Evolutionary conservation across 1,140 invertebrate species (phyloP), one percentile per base, ranked within the genome.

Genomic region (Lamellibrachia luymesi): DNA sequence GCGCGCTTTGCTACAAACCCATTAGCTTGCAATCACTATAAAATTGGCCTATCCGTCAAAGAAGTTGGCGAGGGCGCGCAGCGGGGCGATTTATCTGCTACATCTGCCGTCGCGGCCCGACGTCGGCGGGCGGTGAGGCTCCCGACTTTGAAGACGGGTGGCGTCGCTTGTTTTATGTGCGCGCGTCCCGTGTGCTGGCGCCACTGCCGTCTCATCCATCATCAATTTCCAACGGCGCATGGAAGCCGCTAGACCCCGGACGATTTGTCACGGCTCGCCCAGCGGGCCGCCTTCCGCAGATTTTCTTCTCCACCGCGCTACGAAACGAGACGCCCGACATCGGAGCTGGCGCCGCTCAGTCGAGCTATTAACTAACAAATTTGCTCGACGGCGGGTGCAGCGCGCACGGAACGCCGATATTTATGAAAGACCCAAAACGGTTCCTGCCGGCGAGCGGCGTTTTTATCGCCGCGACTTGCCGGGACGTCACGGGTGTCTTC

Each of bases 21-120:
- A 80, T 80, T 80, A 80, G 64, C 64, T 80, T 80, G 64, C 64
- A 80, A 80, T 80, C 64, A 80, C 64, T 80, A 80, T 80, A 80
- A 80, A 80, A 80, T 80, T 80, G 64, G 64, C 64, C 64, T 80
- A 80, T 80, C 64, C 64, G 64, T 80, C 64, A 80, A 80, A 80
- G 64, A 8, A 8, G 13, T 8, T 17, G 64, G 8, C 2, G 13
- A 80, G 8, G 8, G 64, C 64, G 64, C 64, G 64, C 64, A 2
- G 64, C 64, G 64, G 64, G 8, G 13, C 64, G 64, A 80, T 80
- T 80, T 80, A 80, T 80, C 64, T 22, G 64, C 64, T 80, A 22
- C 64, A 80, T 80, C 64, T 80, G 64, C 64, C 64, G 64, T 8
- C 64, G 64, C 64, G 8, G 64, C 8, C 64, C 8, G 64, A 80